A percentile compares a stretch with the other conserved stretches of the same genome.
phyloP scores from a whole-genome alignment of 2,888 invertebrate species.

The Metallyticus violacea region DNA sequence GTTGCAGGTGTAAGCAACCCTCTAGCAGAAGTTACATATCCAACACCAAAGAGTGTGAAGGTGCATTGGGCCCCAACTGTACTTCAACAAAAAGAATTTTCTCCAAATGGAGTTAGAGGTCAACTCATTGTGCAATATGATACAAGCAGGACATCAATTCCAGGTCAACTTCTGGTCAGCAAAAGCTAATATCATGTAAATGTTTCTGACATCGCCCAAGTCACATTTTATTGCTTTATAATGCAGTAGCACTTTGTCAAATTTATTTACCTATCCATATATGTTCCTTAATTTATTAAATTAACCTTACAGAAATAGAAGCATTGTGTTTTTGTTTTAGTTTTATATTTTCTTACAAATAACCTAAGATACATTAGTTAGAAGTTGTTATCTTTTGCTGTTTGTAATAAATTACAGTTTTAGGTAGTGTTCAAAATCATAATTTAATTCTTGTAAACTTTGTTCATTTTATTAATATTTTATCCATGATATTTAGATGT shows the following conservation, averaged over 20 bases:
- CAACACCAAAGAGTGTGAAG: slow-evolving; percentile 43
- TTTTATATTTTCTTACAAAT: too few species aligned
- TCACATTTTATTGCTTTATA: neutral
- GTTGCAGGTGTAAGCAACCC: neutral
- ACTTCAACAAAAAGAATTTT: slow-evolving; percentile 56
- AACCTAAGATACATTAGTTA: too few species aligned
- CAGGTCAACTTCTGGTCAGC: slow-evolving; percentile 57
- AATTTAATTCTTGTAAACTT: too few species aligned
- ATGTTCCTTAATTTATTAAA: neutral
- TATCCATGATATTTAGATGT: too few species aligned
- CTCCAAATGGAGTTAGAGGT: slow-evolving; percentile 53
- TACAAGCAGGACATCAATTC: slow-evolving; percentile 54
- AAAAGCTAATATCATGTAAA: neutral
- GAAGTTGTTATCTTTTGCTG: too few species aligned
- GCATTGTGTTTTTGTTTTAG: neutral
- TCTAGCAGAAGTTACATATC: slow-evolving; percentile 1
- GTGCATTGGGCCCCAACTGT: slow-evolving; percentile 58
- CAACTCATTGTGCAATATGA: slow-evolving; percentile 70
- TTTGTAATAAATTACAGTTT: too few species aligned
- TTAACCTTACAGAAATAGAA: neutral
- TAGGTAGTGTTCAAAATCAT: too few species aligned
- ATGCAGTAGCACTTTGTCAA: neutral
- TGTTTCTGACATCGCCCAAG: too few species aligned
- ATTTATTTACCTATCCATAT: neutral
- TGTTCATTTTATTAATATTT: too few species aligned